Percentiles rank a stretch among this genome's conserved stretches.
phyloP scores from a whole-genome alignment of 1,140 invertebrate species.

The Glomeris maerens region DNA sequence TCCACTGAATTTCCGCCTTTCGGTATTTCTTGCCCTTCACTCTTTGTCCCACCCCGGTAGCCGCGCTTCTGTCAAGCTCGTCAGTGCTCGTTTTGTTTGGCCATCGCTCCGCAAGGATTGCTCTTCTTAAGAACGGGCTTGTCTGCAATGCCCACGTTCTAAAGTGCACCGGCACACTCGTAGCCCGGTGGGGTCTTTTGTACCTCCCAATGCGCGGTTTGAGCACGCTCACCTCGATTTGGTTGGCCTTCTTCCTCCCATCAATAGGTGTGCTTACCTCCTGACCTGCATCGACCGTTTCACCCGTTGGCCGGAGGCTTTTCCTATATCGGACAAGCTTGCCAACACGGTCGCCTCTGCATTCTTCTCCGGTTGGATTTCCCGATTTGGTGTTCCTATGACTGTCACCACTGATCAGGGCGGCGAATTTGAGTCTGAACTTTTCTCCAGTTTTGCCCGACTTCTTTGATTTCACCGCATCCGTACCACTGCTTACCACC shows the following conservation, averaged over 20 bases:
- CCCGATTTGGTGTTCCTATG: slow-evolving; percentile 23
- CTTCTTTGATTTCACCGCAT: slow-evolving; percentile 12
- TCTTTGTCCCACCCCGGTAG: slow-evolving; percentile 21
- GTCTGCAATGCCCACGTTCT: slow-evolving; percentile 16
- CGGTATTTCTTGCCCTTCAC: slow-evolving; percentile 21
- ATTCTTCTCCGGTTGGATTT: slow-evolving; percentile 28
- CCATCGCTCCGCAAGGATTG: slow-evolving; percentile 24
- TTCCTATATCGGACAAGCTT: slow-evolving; percentile 27
- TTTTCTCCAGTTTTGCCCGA: slow-evolving; percentile 14
- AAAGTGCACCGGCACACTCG: slow-evolving; percentile 19
- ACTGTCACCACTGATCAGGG: slow-evolving; percentile 31
- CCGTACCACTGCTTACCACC: slow-evolving; percentile 28
- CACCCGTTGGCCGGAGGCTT: slow-evolving; percentile 32
- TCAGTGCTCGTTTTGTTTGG: slow-evolving; percentile 32
- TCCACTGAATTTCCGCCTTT: slow-evolving; percentile 1
- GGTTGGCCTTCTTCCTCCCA: slow-evolving; percentile 30
- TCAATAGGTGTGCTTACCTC: slow-evolving; percentile 24
- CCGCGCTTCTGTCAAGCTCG: slow-evolving; percentile 21
- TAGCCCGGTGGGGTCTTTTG: slow-evolving; percentile 17
- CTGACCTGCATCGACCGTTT: slow-evolving; percentile 33
- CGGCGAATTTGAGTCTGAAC: slow-evolving; percentile 30
- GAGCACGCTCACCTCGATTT: slow-evolving; percentile 36
- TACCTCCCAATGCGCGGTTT: slow-evolving; percentile 23
- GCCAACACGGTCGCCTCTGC: slow-evolving; percentile 25
- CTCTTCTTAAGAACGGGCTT: slow-evolving; percentile 13